Base-by-base conservation (phyloP, 1,140 invertebrate genomes). In the Myzus persicae region DNA sequence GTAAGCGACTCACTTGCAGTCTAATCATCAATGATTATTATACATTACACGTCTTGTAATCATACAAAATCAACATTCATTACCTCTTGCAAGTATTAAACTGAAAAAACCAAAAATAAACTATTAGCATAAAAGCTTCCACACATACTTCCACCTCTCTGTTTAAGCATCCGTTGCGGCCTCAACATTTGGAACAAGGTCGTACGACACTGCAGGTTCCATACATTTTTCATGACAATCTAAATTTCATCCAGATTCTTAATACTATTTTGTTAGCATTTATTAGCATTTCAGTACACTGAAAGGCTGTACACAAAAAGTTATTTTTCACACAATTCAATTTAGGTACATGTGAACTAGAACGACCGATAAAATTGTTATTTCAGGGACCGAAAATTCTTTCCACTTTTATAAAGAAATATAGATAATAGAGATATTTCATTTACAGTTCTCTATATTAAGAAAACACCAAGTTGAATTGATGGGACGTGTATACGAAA, bases 381-480 rank as follows among this genome's bases (percentile, higher is more conserved):
- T 40, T 85, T 85, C 6, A 85, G 24, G 38, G 24, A 44, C 14
- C 26, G 31, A 87, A 87, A 87, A 44, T 87, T 44, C 24, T 11
- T 31, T 44, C 18, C 42, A 87, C 42, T 87, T 31, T 31, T 87
- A 87, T 44, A 26, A 82, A 26, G 40, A 40, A 84, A 6, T 87
- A 42, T 87, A 40, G 81, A 38, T 18, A 40, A 22, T 38, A 31
- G 5, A n/a, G 44, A 31, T 84, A 84, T 36, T 87, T 8, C 44
- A n/a, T 87, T 87, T 87, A 44, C 48, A 46, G 85, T 44, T 87
- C 48, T 87, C 31, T 48, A 87, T 48, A 87, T 87, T n/a, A 87
- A 87, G 85, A 87, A 87, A 87, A 87, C 85, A 87, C 85, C 85
- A 46, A 87, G 9, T 44, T 26, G 7, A 87, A 87, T 87, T 48